These are phyloP conservation scores for Pogonocichla stellata DNA, from an alignment of 2,113 vertebrate genomes.

Conservation along the genomic window DNA sequence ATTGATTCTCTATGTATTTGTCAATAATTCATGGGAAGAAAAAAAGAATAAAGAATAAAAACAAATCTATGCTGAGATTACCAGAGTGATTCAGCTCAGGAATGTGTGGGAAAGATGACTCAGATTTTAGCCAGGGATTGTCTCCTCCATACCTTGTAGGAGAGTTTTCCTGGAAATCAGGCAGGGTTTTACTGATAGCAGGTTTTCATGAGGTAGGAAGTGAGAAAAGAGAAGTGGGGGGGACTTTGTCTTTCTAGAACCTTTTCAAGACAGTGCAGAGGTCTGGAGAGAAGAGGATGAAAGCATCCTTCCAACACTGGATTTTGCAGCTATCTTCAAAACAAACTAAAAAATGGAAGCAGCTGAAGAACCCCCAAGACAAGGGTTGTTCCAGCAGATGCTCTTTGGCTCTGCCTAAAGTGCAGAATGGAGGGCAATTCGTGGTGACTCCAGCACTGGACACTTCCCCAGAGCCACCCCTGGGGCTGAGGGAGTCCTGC, in stretches of 20 bases:
- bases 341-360: not conserved
- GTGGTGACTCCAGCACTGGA: not conserved
- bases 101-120: not conserved
- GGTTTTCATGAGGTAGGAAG: not conserved
- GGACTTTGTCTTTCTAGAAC: not conserved
- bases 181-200: not conserved
- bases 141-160: not conserved
- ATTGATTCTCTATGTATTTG: not conserved
- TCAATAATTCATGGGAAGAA: not conserved
- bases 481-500: not conserved
- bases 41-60: not conserved
- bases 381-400: not conserved
- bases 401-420: not conserved
- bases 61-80: not conserved
- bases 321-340: not conserved
- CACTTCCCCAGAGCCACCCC: not conserved
- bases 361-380: not conserved
- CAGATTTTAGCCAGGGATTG: not conserved
- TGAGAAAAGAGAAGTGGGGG: not conserved
- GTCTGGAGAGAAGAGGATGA: not conserved
- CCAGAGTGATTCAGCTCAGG: not conserved
- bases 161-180: conserved; percentile 26
- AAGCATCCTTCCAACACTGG: not conserved
- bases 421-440: not conserved
- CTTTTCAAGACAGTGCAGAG: not conserved